Conservation (phyloP, 23 tunicate species). For the Styela clava region DNA sequence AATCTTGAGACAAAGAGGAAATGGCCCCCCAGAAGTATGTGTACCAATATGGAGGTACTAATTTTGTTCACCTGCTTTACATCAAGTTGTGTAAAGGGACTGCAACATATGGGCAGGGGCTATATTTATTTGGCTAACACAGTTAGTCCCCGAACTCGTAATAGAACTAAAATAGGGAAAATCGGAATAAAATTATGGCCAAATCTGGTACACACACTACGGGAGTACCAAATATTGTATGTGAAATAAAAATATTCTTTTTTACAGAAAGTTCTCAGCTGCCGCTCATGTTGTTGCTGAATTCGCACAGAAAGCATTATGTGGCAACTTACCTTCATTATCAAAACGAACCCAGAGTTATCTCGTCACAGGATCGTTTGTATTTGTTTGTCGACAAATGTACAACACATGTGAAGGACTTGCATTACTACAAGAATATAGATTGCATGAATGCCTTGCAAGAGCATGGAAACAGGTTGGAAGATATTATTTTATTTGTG, state of each 20-base stretch:
- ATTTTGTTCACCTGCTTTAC: too few species aligned
- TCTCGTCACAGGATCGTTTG: conserved; percentile 57
- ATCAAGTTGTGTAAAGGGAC: too few species aligned
- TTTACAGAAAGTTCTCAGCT: conserved; percentile 25
- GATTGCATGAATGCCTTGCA: conserved; percentile 69
- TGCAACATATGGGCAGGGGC: too few species aligned
- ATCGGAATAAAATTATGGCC: too few species aligned
- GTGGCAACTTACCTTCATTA: conserved; percentile 28
- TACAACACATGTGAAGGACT: conserved; percentile 90
- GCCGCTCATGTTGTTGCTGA: conserved; percentile 80
- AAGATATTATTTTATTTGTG: not conserved
- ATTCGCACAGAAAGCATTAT: conserved; percentile 57
- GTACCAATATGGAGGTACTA: too few species aligned
- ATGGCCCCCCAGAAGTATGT: too few species aligned
- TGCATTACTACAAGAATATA: conserved; percentile 47
- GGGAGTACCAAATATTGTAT: too few species aligned
- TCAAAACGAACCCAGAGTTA: conserved; percentile 25
- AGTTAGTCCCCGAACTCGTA: too few species aligned
- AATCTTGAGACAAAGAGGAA: too few species aligned
- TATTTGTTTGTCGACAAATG: conserved; percentile 86
- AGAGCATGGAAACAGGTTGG: conserved; percentile 77
- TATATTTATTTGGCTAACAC: too few species aligned
- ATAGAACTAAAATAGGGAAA: too few species aligned
- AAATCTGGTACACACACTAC: too few species aligned
- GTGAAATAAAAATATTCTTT: not conserved